Evolutionary conservation across 2,888 invertebrate species (phyloP), one percentile per base, ranked within the genome.

Genomic region (Drosophila paranaensis): DNA sequence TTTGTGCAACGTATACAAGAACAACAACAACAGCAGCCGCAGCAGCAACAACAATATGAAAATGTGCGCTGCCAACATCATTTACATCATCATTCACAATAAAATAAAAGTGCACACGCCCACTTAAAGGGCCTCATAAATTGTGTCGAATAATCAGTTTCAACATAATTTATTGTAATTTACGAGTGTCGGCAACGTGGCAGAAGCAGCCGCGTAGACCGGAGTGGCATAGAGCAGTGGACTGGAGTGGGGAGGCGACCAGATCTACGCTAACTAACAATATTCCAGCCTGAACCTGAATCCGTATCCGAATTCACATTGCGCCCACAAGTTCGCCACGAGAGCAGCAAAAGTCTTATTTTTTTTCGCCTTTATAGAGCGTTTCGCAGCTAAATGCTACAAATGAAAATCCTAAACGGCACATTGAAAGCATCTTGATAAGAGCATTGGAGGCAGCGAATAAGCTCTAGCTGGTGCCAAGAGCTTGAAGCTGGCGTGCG

Each of bases 1-100:
- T 72, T 63, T 63, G 73, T 60, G 66, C 66, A 77, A 27, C 37
- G 46, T 42, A 63, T 40, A 69, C 50, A 45, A 39, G 20, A 57
- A 50, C 55, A 61, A 42, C 45, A 69, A 60, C 46, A 67, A 39
- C 64, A 76, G 64, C 42, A 62, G 10, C 71, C 61, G 61, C 48
- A 58, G 20, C 6, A 20, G 39, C 68, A 68, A 58, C 72, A 77
- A 77, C 67, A 76, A 72, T 67, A 72, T 68, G 73, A 68, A 73
- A 73, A 60, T 72, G 79, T 54, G 79, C 80, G 54, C 81, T 77
- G 79, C 76, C 89, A 87, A 80, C 88, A 87, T 89, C 79, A 89
- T 89, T 85, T 89, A 87, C 85, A 88, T 87, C 88, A 87, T 89
- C 86, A 87, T 89, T 87, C 88, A 89, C 88, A 89, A 86, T 86